phyloP scores from a whole-genome alignment of 2,888 invertebrate genomes.

The Mechanitis messenoides region DNA sequence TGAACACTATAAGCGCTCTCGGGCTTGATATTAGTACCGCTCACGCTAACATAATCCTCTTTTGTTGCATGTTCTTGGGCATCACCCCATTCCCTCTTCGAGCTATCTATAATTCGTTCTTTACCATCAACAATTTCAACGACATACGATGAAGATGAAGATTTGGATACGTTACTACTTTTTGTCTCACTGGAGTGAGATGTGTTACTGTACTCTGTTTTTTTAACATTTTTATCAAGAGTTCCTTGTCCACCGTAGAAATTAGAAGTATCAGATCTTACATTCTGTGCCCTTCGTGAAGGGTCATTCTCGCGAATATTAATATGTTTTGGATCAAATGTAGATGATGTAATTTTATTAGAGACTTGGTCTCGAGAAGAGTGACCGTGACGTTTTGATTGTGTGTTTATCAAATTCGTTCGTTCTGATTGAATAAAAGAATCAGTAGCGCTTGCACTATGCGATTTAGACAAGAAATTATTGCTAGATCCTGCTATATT shows the following conservation, averaged over 20 bases:
- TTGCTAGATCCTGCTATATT: constrained; percentile 43
- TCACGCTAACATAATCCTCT: constrained; percentile 72
- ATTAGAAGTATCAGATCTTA: constrained; percentile 54
- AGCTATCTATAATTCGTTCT: constrained; percentile 77
- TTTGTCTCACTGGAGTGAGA: constrained; percentile 71
- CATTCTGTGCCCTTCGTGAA: constrained; percentile 47
- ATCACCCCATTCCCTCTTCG: constrained; percentile 77
- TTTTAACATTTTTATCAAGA: constrained; percentile 52
- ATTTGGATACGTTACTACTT: constrained; percentile 75
- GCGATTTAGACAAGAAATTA: constrained; percentile 50
- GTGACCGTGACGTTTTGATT: constrained; percentile 40
- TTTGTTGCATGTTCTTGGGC: constrained; percentile 63
- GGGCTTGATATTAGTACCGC: constrained; percentile 77
- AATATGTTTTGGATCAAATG: constrained; percentile 44
- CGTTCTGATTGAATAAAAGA: constrained; percentile 67
- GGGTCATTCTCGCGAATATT: constrained; percentile 54
- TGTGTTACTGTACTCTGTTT: constrained; percentile 58
- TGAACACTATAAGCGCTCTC: constrained; percentile 73
- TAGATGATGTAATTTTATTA: constrained; percentile 31
- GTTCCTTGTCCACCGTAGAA: constrained; percentile 62
- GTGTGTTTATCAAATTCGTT: constrained; percentile 50
- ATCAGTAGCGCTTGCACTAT: constrained; percentile 58
- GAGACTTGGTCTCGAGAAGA: constrained; percentile 33
- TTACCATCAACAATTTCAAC: constrained; percentile 81
- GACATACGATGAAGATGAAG: constrained; percentile 79